Evolutionary conservation across 2,113 vertebrate genomes (phyloP).

Genomic region (Hylia prasina): DNA sequence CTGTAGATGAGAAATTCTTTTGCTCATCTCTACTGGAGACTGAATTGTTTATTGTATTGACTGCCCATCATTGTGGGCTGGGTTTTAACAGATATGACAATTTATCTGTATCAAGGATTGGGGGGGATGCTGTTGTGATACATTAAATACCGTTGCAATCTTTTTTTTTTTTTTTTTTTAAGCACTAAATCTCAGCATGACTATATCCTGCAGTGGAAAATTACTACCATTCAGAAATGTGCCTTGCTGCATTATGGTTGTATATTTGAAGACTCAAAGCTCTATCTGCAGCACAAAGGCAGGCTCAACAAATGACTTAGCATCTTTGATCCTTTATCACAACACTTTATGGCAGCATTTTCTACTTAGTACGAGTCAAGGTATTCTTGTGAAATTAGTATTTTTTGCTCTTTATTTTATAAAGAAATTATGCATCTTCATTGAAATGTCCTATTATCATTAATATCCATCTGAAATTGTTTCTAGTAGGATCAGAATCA

Average conservation of each 20-base stretch:
- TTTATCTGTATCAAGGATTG: slow-evolving; percentile 35
- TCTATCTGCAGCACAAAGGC: slow-evolving; percentile 52
- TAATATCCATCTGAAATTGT: not conserved
- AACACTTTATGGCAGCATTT: not conserved
- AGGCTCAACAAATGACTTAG: slow-evolving; percentile 36
- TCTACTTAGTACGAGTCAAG: not conserved
- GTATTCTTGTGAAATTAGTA: not conserved
- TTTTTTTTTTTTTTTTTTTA: not conserved
- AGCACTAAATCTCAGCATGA: slow-evolving; percentile 40
- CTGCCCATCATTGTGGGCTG: slow-evolving; percentile 54
- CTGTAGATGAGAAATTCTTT: slow-evolving; percentile 43
- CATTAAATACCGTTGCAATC: slow-evolving; percentile 61
- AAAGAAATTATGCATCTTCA: not conserved
- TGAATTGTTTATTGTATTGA: slow-evolving; percentile 64
- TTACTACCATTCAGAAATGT: slow-evolving; percentile 31
- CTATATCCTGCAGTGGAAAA: slow-evolving; percentile 50
- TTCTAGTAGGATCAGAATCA: not conserved
- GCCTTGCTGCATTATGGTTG: not conserved
- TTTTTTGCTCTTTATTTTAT: not conserved
- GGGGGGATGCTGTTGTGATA: slow-evolving; percentile 5
- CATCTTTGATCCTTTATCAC: slow-evolving; percentile 25
- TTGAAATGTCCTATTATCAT: not conserved
- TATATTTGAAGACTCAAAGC: slow-evolving; percentile 48
- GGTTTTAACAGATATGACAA: slow-evolving; percentile 65
- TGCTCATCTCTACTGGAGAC: slow-evolving; percentile 8